A percentile compares a stretch with the other conserved stretches of the same genome.
Conservation (phyloP, 2,113 vertebrate species). For the Campylomormyrus numenius region DNA sequence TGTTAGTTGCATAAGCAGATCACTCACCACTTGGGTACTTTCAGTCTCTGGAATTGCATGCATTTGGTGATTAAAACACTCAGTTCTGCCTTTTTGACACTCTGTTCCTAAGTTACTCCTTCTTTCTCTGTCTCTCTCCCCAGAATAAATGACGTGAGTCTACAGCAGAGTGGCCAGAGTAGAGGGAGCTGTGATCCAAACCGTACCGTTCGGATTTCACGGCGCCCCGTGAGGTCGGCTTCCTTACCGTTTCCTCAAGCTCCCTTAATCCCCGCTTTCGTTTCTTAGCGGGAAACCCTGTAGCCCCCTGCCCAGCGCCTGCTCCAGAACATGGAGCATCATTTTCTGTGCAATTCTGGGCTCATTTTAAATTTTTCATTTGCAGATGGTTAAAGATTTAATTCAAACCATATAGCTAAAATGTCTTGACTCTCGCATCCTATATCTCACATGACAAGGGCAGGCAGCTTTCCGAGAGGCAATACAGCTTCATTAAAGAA, state of each 20-base stretch:
- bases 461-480: background rate
- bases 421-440: background rate
- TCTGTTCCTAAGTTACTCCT: background rate
- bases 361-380: background rate
- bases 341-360: background rate
- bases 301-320: background rate
- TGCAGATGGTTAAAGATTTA: background rate
- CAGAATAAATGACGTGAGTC: background rate
- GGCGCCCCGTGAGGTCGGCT: background rate
- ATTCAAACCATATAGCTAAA: background rate
- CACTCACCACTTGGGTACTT: background rate
- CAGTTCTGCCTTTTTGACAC: background rate
- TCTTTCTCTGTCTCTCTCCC: background rate
- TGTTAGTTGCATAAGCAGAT: background rate
- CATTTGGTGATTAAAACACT: background rate
- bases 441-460: background rate
- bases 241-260: background rate
- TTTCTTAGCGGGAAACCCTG: background rate
- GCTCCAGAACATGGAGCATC: background rate
- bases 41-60: background rate
- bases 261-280: background rate
- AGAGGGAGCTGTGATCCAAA: background rate
- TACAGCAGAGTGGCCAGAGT: background rate
- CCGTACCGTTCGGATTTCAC: background rate
- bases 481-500: background rate